Percentiles rank a stretch among this genome's conserved stretches.
phyloP scores from a whole-genome alignment of 2,113 vertebrate species.

The Amazona vittata region DNA sequence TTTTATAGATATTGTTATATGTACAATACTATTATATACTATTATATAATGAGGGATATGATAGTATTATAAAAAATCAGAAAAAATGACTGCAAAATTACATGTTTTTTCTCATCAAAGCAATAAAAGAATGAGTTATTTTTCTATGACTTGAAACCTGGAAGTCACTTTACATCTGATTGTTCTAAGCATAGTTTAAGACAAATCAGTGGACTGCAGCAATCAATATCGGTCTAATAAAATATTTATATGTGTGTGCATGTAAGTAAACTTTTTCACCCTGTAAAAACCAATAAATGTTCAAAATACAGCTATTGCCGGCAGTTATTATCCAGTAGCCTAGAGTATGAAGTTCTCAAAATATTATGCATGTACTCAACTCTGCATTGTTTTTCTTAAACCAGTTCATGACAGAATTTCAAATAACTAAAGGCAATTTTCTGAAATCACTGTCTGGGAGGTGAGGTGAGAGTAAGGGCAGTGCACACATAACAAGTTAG shows the following conservation, averaged over 20 bases:
- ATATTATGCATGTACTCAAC: slow-evolving; percentile 12
- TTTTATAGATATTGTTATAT: too few species aligned
- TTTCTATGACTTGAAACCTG: background rate
- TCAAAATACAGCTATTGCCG: slow-evolving; percentile 11
- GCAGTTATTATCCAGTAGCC: slow-evolving; percentile 1
- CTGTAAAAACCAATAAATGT: background rate
- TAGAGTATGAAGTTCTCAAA: background rate
- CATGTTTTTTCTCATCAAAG: background rate
- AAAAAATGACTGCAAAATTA: background rate
- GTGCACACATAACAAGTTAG: slow-evolving; percentile 5
- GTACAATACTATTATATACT: too few species aligned
- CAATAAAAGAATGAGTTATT: background rate
- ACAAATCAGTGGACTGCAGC: background rate
- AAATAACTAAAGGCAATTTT: slow-evolving; percentile 63
- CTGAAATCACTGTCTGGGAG: slow-evolving; percentile 35
- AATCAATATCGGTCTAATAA: background rate
- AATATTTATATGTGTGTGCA: background rate
- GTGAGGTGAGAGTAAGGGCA: slow-evolving; percentile 54
- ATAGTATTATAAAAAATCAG: background rate
- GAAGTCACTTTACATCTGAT: background rate
- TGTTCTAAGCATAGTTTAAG: background rate
- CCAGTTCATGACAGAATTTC: slow-evolving; percentile 45
- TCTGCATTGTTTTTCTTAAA: slow-evolving; percentile 40
- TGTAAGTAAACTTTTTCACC: background rate
- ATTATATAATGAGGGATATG: too few species aligned